A percentile compares a stretch with the other conserved stretches of the same genome.
Conservation (phyloP, 2,113 vertebrate species). For the Thalassarche chlororhynchos region DNA sequence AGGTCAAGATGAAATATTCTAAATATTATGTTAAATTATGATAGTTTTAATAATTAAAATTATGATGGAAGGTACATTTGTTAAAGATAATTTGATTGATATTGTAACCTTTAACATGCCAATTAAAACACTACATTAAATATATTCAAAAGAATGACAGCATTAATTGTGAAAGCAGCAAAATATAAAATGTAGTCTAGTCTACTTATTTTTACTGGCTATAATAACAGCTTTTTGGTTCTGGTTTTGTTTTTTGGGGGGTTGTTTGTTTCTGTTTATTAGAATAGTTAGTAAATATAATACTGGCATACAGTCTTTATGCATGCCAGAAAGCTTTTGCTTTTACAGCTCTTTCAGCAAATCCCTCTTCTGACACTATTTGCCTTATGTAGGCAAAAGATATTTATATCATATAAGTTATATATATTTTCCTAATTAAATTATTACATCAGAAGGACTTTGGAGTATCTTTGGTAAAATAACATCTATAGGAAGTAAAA, state of each 20-base stretch:
- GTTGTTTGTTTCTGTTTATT: neutral
- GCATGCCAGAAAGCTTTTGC: neutral
- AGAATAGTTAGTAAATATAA: neutral
- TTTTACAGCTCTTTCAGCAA: neutral
- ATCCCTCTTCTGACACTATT: neutral
- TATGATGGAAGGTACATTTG: neutral
- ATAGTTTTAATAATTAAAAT: neutral
- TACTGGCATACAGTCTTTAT: neutral
- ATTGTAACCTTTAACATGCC: neutral
- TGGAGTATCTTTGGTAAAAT: neutral
- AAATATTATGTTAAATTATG: neutral
- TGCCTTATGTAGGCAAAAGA: neutral
- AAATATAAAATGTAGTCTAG: neutral
- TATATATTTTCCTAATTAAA: neutral
- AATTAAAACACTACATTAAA: neutral
- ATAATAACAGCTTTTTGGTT: neutral
- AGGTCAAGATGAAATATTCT: neutral
- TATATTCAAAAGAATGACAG: neutral
- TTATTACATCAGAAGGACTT: neutral
- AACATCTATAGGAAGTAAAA: neutral
- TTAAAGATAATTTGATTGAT: neutral
- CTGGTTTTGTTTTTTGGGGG: fast-evolving
- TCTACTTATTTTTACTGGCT: neutral
- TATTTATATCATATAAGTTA: neutral
- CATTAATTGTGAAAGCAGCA: neutral